Percentiles rank a stretch among this genome's conserved stretches.
phyloP scores from a whole-genome alignment of 2,797 vertebrate genomes.

The Megaceryle alcyon region DNA sequence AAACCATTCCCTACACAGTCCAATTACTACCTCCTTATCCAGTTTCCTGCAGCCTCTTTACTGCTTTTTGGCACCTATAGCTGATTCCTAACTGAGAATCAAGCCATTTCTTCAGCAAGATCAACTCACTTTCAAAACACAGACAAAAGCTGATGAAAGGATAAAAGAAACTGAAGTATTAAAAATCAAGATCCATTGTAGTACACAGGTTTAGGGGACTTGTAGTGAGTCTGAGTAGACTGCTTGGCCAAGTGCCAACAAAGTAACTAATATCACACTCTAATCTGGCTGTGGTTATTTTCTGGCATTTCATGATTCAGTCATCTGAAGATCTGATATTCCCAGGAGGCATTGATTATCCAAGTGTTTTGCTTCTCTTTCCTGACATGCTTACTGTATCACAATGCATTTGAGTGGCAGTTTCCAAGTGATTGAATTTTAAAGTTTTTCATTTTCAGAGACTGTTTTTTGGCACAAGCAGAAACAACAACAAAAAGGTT shows the following conservation, averaged over 20 bases:
- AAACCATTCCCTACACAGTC: background rate
- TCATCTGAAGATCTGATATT: background rate
- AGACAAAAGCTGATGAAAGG: background rate
- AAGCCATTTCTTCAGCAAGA: background rate
- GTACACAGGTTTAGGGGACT: background rate
- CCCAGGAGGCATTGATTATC: background rate
- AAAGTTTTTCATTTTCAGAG: background rate
- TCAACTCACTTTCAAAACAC: background rate
- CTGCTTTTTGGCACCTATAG: background rate
- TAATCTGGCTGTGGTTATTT: background rate
- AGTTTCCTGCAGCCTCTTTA: background rate
- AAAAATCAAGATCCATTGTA: background rate
- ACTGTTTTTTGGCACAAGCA: background rate
- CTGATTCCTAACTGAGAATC: background rate
- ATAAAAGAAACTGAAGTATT: background rate
- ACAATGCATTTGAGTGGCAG: background rate
- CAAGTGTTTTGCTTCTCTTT: background rate
- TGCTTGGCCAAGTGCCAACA: background rate
- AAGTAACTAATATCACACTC: background rate
- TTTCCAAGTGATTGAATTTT: background rate
- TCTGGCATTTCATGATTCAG: background rate
- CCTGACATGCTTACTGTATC: background rate
- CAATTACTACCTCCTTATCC: background rate
- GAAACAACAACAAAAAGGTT: constrained; percentile 55
- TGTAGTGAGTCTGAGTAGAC: background rate